A percentile compares a stretch with the other conserved stretches of the same genome.
These are phyloP conservation scores for Forbesichthys papilliferus DNA, from an alignment of 2,113 vertebrate species.

Conservation along the genomic window DNA sequence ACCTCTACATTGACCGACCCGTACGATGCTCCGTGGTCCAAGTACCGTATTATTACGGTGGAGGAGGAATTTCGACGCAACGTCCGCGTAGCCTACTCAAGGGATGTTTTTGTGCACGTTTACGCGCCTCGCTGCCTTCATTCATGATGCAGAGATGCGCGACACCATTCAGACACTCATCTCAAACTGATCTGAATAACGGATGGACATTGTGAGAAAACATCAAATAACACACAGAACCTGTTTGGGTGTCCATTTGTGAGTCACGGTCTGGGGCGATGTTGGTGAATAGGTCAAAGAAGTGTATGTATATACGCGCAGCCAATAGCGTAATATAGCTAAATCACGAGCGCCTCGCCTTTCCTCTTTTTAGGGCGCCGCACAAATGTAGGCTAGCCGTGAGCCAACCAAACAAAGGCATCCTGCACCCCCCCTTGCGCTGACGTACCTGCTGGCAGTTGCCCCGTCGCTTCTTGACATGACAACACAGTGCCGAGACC, in stretches of 20 bases:
- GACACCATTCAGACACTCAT: constrained; percentile 8
- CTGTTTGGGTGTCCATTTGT: not conserved
- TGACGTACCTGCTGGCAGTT: constrained; percentile 67
- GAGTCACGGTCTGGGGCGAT: constrained; percentile 14
- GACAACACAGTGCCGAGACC: constrained; percentile 71
- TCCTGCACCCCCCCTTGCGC: constrained; percentile 46
- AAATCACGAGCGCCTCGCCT: constrained; percentile 1
- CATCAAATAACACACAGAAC: constrained; percentile 30
- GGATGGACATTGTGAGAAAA: constrained; percentile 52
- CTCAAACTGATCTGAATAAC: constrained; percentile 44
- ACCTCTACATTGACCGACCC: constrained; percentile 49
- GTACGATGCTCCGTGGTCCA: constrained; percentile 43
- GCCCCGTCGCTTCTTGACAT: constrained; percentile 78
- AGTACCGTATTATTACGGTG: constrained; percentile 14
- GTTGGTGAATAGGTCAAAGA: constrained; percentile 47
- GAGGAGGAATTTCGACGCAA: constrained; percentile 3
- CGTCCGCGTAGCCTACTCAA: not conserved
- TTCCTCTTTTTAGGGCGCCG: constrained; percentile 56
- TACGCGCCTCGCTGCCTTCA: constrained; percentile 53
- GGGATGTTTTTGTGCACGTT: constrained; percentile 22
- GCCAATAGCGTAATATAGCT: not conserved
- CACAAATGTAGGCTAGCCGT: constrained; percentile 52
- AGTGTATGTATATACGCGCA: constrained; percentile 14
- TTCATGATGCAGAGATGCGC: constrained; percentile 37
- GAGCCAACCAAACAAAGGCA: constrained; percentile 41